Evolutionary conservation across 2,888 invertebrate species (phyloP).

Genomic region (Furcula furcula): DNA sequence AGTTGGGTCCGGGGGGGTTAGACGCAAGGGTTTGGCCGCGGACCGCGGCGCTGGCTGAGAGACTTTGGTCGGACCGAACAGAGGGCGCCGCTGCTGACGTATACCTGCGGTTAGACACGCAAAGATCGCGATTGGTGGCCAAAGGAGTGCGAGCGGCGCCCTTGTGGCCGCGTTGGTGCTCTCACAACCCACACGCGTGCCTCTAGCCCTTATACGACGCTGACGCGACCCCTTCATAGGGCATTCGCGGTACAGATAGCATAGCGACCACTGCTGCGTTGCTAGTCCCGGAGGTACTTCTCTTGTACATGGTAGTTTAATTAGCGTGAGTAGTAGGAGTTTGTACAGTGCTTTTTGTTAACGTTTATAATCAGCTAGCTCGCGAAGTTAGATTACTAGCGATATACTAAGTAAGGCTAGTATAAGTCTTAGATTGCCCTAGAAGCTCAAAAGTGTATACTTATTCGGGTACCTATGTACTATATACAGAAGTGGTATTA

Average conservation of each 20-base stretch:
- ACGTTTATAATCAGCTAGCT: conserved; percentile 23
- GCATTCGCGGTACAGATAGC: not conserved
- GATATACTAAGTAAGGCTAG: not conserved
- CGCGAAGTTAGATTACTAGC: conserved; percentile 14
- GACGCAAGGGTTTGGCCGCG: conserved; percentile 93
- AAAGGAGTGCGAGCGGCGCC: conserved; percentile 86
- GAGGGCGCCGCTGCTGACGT: conserved; percentile 81
- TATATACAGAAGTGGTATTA: not conserved
- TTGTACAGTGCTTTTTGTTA: conserved; percentile 45
- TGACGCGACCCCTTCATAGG: not conserved
- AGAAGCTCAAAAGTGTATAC: conserved; percentile 1
- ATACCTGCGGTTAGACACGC: conserved; percentile 85
- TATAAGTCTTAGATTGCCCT: not conserved
- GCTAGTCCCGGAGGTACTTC: conserved; percentile 15
- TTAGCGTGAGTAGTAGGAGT: conserved; percentile 41
- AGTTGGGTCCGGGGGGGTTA: conserved; percentile 86
- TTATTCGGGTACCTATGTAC: not conserved
- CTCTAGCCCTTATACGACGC: conserved; percentile 57
- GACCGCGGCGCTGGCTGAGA: conserved; percentile 90
- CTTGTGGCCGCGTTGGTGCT: conserved; percentile 90
- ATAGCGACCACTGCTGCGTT: conserved; percentile 2
- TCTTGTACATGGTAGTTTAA: conserved; percentile 37
- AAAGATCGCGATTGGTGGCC: conserved; percentile 83
- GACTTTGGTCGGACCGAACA: conserved; percentile 86
- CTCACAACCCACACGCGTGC: conserved; percentile 88